Percentiles rank a stretch among this genome's conserved stretches.
Evolutionary conservation across 1,140 invertebrate species (phyloP).

Genomic region (Orius insidiosus): DNA sequence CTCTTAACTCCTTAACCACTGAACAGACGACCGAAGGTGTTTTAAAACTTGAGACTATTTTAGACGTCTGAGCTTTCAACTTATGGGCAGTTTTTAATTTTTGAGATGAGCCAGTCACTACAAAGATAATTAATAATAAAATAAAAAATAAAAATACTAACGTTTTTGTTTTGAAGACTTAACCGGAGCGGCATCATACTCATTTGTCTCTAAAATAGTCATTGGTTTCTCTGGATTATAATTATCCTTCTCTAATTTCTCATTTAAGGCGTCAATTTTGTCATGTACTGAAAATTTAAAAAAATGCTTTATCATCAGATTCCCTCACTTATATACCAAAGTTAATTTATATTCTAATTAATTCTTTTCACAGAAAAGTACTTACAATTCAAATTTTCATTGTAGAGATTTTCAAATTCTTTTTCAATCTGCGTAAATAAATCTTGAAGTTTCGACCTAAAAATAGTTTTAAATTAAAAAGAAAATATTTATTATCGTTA

Average conservation of each 20-base stretch:
- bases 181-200: slow-evolving; percentile 34
- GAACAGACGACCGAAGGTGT: slow-evolving; percentile 59
- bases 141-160: slow-evolving; percentile 27
- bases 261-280: slow-evolving; percentile 66
- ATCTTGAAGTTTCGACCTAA: slow-evolving; percentile 48
- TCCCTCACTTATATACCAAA: neutral
- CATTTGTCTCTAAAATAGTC: slow-evolving; percentile 31
- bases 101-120: slow-evolving; percentile 47
- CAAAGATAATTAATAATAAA: slow-evolving; percentile 46
- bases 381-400: slow-evolving; percentile 82
- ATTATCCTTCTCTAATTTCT: slow-evolving; percentile 54
- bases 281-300: slow-evolving; percentile 70
- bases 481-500: neutral
- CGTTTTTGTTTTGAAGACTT: slow-evolving; percentile 53
- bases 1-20: slow-evolving; percentile 66
- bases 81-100: slow-evolving; percentile 85
- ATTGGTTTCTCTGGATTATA: slow-evolving; percentile 46
- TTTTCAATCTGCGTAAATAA: slow-evolving; percentile 92
- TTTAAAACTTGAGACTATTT: slow-evolving; percentile 95
- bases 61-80: slow-evolving; percentile 88
- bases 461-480: slow-evolving; percentile 9
- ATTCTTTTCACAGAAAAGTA: slow-evolving; percentile 19
- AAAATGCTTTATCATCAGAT: neutral
- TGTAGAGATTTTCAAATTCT: slow-evolving; percentile 85
- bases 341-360: slow-evolving; percentile 3